These are phyloP conservation scores for Cladorhizidae sp. DNA, from an alignment of 37 sponge, comb jelly and placozoan species.

Conservation along the genomic window DNA sequence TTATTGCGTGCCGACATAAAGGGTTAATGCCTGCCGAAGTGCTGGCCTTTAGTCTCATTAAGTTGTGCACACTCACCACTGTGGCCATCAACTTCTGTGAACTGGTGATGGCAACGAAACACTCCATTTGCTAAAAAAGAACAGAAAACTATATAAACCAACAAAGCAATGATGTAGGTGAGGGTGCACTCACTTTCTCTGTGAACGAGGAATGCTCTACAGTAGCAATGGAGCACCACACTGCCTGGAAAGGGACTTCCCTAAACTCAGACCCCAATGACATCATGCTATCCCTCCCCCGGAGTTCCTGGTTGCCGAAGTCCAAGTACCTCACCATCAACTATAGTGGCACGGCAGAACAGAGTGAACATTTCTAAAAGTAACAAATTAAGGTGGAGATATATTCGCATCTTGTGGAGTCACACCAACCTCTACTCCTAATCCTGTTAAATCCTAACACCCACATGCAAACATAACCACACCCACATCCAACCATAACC, in stretches of 20 bases:
- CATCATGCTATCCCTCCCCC: neutral
- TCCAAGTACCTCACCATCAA: slow-evolving; percentile 10
- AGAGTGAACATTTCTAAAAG: neutral
- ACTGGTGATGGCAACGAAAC: too few relatives aligned
- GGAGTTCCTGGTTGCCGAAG: neutral
- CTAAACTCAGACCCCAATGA: neutral
- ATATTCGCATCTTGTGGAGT: too few relatives aligned
- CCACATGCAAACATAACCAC: too few relatives aligned
- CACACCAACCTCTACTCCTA: too few relatives aligned
- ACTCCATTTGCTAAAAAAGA: too few relatives aligned
- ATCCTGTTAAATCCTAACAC: too few relatives aligned
- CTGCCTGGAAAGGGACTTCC: slow-evolving; percentile 12
- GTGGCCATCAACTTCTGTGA: too few relatives aligned
- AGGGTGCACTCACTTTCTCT: slow-evolving; percentile 2
- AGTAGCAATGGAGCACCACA: neutral
- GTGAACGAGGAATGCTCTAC: neutral
- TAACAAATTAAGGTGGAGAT: neutral
- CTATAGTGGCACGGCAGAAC: neutral
- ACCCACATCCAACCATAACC: too few relatives aligned
- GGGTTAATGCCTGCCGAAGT: neutral
- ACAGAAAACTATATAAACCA: too few relatives aligned
- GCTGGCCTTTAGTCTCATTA: too few relatives aligned
- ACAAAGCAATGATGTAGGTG: too few relatives aligned
- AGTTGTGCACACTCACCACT: too few relatives aligned
- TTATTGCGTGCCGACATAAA: neutral